Evolutionary conservation across 1,140 invertebrate species (phyloP), one percentile per base, ranked within the genome.

Genomic region (Brachionus paranguensis): DNA sequence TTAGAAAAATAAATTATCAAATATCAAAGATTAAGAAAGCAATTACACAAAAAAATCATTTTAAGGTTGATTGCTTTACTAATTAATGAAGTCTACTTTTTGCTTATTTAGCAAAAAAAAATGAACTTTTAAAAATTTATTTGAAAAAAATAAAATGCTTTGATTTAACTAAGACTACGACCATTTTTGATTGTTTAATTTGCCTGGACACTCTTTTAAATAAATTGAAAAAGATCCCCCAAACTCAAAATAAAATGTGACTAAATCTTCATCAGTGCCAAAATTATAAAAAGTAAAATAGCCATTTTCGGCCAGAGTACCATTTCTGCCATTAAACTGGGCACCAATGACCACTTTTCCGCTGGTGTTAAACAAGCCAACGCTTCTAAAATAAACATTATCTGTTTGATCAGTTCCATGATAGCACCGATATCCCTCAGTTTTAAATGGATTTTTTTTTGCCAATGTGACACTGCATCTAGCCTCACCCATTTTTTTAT

Each of bases 221-320:
- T 76, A 76, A 29, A 76, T 47, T 7, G 72, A 76, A 76, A 47
- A 50, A 47, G 43, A 76, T 11, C 72, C 72, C 14, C 72, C 72
- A 50, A 76, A 76, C 24, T 76, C 43, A 50, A 76, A 76, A 50
- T 27, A 76, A 76, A 76, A 76, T 50, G 43, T 76, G 4, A 76
- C 72, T 7, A 76, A 50, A 27, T 76, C 72, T 29, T 76, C 72
- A 14, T 76, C 72, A 12, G 72, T 76, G 3, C 72, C 72, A 50
- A 50, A 76, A 76, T 53, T 76, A 50, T 50, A 76, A 76, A 76
- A 76, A 12, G 72, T 50, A 76, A 76, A 76, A 50, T 76, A 76
- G 24, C 72, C 72, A 76, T 76, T 76, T 76, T 76, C 72, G 3
- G 72, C 2, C 17, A 50, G 12, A n/a, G 72, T 76, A 8, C 72